Conservation (phyloP, 2,113 vertebrate genomes). For the Nanorana parkeri region DNA sequence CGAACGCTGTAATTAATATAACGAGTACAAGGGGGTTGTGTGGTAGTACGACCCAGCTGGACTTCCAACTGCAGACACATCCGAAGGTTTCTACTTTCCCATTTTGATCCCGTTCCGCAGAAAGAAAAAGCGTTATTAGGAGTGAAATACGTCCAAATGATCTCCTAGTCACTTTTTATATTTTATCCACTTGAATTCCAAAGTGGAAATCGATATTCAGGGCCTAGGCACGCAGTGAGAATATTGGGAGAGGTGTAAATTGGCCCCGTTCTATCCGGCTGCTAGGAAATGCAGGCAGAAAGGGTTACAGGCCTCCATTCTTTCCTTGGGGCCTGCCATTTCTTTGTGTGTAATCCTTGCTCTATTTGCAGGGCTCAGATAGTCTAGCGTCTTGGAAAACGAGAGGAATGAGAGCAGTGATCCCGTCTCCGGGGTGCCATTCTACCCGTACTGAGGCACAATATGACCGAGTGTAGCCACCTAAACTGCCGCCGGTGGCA, state of each 20-base stretch:
- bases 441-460: constrained; percentile 13
- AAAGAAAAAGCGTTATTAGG: too few species aligned
- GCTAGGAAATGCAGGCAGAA: not conserved
- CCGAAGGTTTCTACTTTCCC: too few species aligned
- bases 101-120: too few species aligned
- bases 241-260: not conserved
- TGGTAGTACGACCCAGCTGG: not conserved
- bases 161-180: too few species aligned
- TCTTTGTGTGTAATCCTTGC: constrained; percentile 36
- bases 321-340: constrained; percentile 25
- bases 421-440: constrained; percentile 29
- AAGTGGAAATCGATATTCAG: not conserved
- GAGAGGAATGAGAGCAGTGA: constrained; percentile 42
- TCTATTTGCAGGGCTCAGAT: constrained; percentile 41
- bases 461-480: constrained; percentile 1
- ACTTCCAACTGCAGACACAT: not conserved
- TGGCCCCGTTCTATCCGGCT: not conserved
- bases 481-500: constrained; percentile 23
- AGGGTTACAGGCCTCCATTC: constrained; percentile 9
- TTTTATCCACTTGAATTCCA: not conserved
- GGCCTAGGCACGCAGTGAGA: not conserved
- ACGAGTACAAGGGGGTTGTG: not conserved
- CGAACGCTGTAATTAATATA: not conserved
- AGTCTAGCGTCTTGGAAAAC: constrained; percentile 37
- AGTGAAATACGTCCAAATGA: too few species aligned